Conservation (phyloP, 1,140 invertebrate genomes). For the Trichomalopsis sarcophagae region DNA sequence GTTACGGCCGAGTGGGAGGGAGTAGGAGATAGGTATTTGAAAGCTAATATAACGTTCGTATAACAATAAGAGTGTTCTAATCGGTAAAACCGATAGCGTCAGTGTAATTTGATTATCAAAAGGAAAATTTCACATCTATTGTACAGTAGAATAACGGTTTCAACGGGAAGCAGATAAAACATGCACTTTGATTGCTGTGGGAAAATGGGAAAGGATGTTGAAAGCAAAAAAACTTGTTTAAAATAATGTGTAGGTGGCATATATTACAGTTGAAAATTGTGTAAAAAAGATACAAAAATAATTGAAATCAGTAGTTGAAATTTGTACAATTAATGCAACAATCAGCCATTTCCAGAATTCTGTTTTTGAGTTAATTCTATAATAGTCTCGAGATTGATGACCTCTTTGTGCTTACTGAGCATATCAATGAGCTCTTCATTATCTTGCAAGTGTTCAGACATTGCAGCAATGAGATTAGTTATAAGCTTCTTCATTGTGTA, state of each 20-base stretch:
- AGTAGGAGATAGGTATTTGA: neutral
- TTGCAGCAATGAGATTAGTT: slow-evolving; percentile 61
- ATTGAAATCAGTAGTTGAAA: neutral
- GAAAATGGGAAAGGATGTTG: too few species aligned
- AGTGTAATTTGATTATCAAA: neutral
- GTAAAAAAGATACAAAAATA: slow-evolving; percentile 3
- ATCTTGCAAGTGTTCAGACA: slow-evolving; percentile 43
- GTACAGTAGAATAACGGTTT: too few species aligned
- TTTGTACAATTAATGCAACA: neutral
- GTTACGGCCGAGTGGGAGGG: neutral
- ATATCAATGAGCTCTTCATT: slow-evolving; percentile 54
- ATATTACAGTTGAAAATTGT: neutral
- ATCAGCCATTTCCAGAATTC: neutral
- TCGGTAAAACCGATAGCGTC: slow-evolving; percentile 26
- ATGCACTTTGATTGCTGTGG: too few species aligned
- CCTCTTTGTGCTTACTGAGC: slow-evolving; percentile 60
- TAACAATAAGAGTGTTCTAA: neutral
- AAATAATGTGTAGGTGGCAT: neutral
- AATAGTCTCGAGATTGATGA: slow-evolving; percentile 56
- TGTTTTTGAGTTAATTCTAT: slow-evolving; percentile 26
- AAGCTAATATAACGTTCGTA: too few species aligned
- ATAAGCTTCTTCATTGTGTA: slow-evolving; percentile 66
- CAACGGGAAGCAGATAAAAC: too few species aligned
- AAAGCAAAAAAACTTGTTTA: neutral
- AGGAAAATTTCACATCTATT: neutral